Evolutionary conservation across 2,888 invertebrate genomes (phyloP), one percentile per base, ranked within the genome.

Genomic region (Netelia melanura): DNA sequence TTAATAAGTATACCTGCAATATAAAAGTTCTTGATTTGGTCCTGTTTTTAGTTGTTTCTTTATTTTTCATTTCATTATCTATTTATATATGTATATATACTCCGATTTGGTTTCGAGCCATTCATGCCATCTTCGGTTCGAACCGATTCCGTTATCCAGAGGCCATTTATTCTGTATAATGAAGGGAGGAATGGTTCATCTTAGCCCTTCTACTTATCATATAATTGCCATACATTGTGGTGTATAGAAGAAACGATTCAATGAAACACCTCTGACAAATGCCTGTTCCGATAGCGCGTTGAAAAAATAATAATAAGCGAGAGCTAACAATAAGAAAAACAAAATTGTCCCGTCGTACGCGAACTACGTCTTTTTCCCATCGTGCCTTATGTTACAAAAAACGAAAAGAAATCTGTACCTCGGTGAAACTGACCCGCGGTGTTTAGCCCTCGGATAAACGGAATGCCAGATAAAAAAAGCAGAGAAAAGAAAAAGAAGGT

Each of bases 351-450:
- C 71, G 58, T 67, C 76, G 74, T 44, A 17, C 48, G 68, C 67
- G 68, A 52, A 30, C 43, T 38, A 38, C 54, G 38, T 38, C 9
- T 30, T n/a, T 71, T 10, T 14, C 17, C 5, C 56, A 21, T 25
- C 25, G 30, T 70, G 54, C 17, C 38, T 44, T 23, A 48, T 48
- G 21, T 25, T 61, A 75, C 10, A 48, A 52, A 52, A 64, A 75
- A 48, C 48, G 48, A 75, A 2, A 52, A 48, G 17, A 17, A 25
- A 48, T 64, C 25, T 76, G 48, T 72, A 58, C 56, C 48, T 65
- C 44, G 71, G 82, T 80, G 72, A 79, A 76, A 79, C 80, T 85
- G 62, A 65, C 85, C 75, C 67, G 76, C 65, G 75, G 85, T 56
- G 76, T 14, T 38, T 68, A 72, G 61, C 43, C 65, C 38, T 1